phyloP scores from a whole-genome alignment of 1,140 invertebrate species.

The Polypedilum vanderplanki region DNA sequence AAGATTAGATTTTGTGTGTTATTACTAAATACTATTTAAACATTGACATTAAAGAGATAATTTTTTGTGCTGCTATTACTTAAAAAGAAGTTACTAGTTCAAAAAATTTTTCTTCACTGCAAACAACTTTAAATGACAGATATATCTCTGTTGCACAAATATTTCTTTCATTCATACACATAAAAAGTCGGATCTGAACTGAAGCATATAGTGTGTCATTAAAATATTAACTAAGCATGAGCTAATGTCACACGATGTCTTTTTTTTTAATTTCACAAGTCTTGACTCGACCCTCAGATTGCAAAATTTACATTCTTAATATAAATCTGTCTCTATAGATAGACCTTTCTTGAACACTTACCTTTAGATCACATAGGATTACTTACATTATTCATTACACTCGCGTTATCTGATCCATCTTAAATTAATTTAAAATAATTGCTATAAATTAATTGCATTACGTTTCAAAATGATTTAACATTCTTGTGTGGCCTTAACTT shows the following conservation, averaged over 20 bases:
- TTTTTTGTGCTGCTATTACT: background rate
- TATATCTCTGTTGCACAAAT: background rate
- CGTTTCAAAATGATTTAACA: background rate
- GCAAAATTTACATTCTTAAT: background rate
- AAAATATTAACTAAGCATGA: background rate
- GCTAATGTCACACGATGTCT: constrained; percentile 9
- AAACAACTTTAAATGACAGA: background rate
- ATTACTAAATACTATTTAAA: background rate
- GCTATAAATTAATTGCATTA: background rate
- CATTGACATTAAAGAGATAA: background rate
- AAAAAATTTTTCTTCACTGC: background rate
- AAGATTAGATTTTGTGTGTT: background rate
- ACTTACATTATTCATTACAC: background rate
- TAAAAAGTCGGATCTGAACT: background rate
- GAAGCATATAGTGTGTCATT: background rate
- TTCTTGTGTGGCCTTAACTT: background rate
- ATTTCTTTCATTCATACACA: background rate
- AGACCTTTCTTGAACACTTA: background rate
- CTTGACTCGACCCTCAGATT: background rate
- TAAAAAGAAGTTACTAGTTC: constrained; percentile 13
- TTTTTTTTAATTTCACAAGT: background rate
- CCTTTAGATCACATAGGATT: background rate
- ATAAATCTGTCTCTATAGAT: background rate
- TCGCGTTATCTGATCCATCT: background rate
- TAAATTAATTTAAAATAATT: background rate